Percentiles rank a stretch among this genome's conserved stretches.
phyloP scores from a whole-genome alignment of 1,140 invertebrate species.

The Macrosteles quadrilineatus region DNA sequence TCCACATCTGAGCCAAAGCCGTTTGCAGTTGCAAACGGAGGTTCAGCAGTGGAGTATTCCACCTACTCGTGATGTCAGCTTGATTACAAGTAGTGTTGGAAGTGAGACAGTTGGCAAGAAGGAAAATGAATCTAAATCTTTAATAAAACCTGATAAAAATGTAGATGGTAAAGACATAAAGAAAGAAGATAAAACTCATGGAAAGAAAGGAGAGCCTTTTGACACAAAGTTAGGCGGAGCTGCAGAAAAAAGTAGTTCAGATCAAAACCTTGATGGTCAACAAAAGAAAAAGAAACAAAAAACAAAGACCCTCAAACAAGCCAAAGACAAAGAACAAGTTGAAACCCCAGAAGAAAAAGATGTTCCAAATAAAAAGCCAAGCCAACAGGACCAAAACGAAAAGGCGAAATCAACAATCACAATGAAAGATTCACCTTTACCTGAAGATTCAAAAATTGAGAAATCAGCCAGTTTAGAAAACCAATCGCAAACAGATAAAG shows the following conservation, averaged over 20 bases:
- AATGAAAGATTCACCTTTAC: no score
- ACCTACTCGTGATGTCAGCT: conserved; percentile 45
- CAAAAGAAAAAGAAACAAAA: conserved; percentile 6
- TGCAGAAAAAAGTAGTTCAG: neutral
- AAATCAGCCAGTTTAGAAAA: no score
- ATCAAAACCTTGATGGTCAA: neutral
- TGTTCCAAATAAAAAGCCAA: neutral
- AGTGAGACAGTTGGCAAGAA: conserved; percentile 35
- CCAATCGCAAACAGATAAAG: no score
- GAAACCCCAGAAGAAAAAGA: neutral
- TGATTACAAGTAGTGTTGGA: conserved; percentile 22
- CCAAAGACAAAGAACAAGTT: neutral
- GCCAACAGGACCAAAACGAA: no score
- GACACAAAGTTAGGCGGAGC: neutral
- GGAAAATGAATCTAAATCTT: no score
- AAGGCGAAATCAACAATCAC: no score
- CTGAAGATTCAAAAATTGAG: no score
- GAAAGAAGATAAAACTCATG: neutral
- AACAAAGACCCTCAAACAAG: neutral
- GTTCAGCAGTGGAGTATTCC: conserved; percentile 35
- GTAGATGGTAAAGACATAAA: no score
- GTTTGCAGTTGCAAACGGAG: conserved; percentile 32
- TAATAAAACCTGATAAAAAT: no score
- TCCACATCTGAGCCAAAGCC: neutral
- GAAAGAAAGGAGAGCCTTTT: neutral